These are phyloP conservation scores for Diadema setosum DNA, from an alignment of 35 echinoderm and acorn worm species.

Conservation along the genomic window DNA sequence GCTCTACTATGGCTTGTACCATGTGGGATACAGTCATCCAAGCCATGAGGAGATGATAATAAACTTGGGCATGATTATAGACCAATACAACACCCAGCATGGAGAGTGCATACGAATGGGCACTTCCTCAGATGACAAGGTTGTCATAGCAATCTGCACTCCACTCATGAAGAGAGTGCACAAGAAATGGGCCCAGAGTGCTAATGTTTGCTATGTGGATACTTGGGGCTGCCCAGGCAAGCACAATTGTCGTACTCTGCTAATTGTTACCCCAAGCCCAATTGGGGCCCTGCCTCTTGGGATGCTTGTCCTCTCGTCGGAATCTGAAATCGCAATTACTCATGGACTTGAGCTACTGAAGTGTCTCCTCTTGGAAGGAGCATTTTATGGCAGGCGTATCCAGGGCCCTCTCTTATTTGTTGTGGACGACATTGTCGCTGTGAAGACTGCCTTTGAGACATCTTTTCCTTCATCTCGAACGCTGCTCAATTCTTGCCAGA, in stretches of 20 bases:
- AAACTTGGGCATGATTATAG: neutral
- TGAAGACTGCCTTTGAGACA: too few relatives aligned
- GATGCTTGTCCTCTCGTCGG: neutral
- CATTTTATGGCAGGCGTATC: too few relatives aligned
- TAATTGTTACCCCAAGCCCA: neutral
- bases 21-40: neutral
- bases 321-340: neutral
- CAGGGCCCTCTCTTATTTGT: too few relatives aligned
- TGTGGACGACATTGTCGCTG: too few relatives aligned
- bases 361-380: too few relatives aligned
- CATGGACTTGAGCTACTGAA: neutral
- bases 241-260: neutral
- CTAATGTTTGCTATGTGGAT: neutral
- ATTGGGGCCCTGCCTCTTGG: neutral
- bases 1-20: neutral
- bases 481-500: too few relatives aligned
- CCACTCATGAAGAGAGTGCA: neutral
- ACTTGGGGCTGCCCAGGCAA: neutral
- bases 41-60: neutral
- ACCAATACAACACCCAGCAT: neutral
- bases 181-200: neutral
- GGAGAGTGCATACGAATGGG: too few relatives aligned
- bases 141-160: neutral
- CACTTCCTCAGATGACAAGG: neutral
- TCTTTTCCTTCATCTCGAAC: too few relatives aligned